Conservation (phyloP, 2,797 vertebrate species). For the Lepilemur septentrionalis region DNA sequence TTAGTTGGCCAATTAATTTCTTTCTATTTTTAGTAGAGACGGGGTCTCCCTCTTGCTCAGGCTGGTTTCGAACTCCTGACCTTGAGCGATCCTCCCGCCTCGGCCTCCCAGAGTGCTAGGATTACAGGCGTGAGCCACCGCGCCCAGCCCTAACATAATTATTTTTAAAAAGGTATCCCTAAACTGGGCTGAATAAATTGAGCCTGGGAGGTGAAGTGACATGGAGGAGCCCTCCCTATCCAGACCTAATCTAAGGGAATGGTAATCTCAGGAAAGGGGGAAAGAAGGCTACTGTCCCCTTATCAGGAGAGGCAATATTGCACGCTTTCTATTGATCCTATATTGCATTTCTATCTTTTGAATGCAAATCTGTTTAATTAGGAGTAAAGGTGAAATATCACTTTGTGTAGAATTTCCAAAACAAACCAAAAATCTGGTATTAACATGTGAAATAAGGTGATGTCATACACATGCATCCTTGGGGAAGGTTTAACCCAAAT, state of each 20-base stretch:
- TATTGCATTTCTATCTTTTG: constrained; percentile 46
- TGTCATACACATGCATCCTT: not conserved
- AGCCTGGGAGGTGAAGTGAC: not conserved
- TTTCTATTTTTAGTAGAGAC: too few relatives aligned
- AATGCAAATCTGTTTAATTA: constrained; percentile 55
- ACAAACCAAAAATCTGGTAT: not conserved
- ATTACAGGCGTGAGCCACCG: too few relatives aligned
- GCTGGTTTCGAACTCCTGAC: too few relatives aligned
- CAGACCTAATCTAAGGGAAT: constrained; percentile 55
- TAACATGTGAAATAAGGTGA: not conserved
- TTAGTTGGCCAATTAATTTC: too few relatives aligned
- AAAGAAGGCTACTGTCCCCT: not conserved
- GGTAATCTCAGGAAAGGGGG: constrained; percentile 25
- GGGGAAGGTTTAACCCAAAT: not conserved
- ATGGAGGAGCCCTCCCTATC: not conserved
- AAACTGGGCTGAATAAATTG: constrained; percentile 11
- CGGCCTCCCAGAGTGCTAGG: too few relatives aligned
- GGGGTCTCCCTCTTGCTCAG: too few relatives aligned
- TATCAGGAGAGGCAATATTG: not conserved
- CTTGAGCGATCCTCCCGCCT: too few relatives aligned
- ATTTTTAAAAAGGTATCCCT: constrained; percentile 14
- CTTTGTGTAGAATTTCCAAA: constrained; percentile 17
- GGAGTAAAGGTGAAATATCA: not conserved
- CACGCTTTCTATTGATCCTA: not conserved
- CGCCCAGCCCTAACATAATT: not conserved